Evolutionary conservation across 2,888 invertebrate species (phyloP).

Genomic region (Fragum sueziense): DNA sequence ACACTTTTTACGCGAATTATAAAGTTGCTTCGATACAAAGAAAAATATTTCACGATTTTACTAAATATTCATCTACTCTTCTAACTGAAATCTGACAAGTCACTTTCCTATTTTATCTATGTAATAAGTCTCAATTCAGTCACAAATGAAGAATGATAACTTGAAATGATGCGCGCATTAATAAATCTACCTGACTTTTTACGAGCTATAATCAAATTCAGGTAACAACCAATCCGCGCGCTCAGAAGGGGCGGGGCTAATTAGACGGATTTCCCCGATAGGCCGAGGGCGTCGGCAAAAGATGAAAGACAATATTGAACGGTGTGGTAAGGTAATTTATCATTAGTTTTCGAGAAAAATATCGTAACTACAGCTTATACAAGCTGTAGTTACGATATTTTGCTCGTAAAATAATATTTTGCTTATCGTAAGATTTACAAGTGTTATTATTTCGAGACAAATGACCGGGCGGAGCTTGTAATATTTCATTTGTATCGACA

Average conservation of each 20-base stretch:
- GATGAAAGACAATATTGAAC: constrained; percentile 11
- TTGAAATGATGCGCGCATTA: constrained; percentile 33
- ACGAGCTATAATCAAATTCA: constrained; percentile 38
- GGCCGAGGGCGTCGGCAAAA: constrained; percentile 24
- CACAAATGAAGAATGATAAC: constrained; percentile 21
- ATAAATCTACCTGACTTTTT: constrained; percentile 58
- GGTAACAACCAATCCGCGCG: constrained; percentile 45
- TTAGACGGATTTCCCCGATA: constrained; percentile 43
- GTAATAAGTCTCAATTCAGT: not conserved
- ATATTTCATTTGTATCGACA: constrained; percentile 12
- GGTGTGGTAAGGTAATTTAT: constrained; percentile 21
- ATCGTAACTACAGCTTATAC: no score
- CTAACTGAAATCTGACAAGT: not conserved
- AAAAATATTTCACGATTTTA: no score
- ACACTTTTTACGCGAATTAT: no score
- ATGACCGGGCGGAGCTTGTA: constrained; percentile 17
- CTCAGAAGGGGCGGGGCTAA: constrained; percentile 33
- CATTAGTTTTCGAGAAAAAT: no score
- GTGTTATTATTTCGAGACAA: constrained; percentile 14
- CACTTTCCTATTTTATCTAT: not conserved
- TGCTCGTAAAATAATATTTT: no score
- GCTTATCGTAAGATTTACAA: constrained; percentile 10
- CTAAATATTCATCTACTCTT: no score
- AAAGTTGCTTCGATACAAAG: no score
- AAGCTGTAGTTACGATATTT: no score